Evolutionary conservation across 2,888 invertebrate genomes (phyloP).

Genomic region (Seira musarum): DNA sequence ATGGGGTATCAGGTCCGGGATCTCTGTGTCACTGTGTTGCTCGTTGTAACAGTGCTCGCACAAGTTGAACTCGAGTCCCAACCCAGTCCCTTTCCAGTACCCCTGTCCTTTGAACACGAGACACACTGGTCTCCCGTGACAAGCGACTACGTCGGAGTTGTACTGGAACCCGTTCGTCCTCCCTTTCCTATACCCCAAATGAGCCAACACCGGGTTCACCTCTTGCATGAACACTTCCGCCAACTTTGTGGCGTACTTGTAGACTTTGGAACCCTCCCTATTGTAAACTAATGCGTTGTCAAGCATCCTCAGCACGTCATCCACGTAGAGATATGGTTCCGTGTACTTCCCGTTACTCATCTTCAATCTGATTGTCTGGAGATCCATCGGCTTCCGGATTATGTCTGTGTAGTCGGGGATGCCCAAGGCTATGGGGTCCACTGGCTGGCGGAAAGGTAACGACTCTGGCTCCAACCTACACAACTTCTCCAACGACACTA

Average conservation of each 20-base stretch:
- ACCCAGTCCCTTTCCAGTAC: slow-evolving; percentile 21
- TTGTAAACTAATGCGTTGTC: slow-evolving; percentile 52
- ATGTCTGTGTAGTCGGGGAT: slow-evolving; percentile 51
- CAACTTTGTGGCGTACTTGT: slow-evolving; percentile 33
- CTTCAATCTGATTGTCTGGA: slow-evolving; percentile 44
- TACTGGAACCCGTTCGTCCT: slow-evolving; percentile 43
- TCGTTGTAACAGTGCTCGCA: slow-evolving; percentile 35
- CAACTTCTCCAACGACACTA: slow-evolving; percentile 46
- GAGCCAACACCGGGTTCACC: slow-evolving; percentile 41
- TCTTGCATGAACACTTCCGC: slow-evolving; percentile 37
- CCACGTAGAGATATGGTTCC: slow-evolving; percentile 39
- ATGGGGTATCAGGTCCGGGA: slow-evolving; percentile 28
- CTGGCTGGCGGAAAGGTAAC: slow-evolving; percentile 48
- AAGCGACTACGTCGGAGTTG: slow-evolving; percentile 39
- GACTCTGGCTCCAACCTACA: slow-evolving; percentile 47
- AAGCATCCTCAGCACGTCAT: slow-evolving; percentile 46
- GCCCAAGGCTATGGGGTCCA: slow-evolving; percentile 38
- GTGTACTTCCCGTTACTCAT: slow-evolving; percentile 38
- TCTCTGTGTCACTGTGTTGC: neutral
- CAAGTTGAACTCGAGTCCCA: slow-evolving; percentile 32
- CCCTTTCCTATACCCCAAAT: slow-evolving; percentile 45
- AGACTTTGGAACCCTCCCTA: slow-evolving; percentile 32
- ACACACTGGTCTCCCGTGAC: slow-evolving; percentile 53
- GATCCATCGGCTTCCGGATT: slow-evolving; percentile 47
- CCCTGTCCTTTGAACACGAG: slow-evolving; percentile 12